Evolutionary conservation across 2,797 vertebrate species (phyloP).

Genomic region (Helostoma temminkii): DNA sequence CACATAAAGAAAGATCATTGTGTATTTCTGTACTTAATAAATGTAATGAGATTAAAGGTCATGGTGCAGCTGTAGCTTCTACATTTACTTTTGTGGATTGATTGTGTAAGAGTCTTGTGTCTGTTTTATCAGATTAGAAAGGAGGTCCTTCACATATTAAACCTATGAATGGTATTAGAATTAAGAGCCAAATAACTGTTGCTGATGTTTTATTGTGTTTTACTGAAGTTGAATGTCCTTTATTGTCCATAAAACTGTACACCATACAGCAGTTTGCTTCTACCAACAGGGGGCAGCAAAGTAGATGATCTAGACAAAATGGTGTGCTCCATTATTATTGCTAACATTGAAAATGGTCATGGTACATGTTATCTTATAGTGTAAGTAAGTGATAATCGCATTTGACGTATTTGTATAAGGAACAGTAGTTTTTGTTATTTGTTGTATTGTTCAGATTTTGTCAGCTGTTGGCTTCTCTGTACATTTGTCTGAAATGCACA

Average conservation of each 20-base stretch:
- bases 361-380: no score
- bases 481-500: no score
- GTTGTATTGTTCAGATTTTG: no score
- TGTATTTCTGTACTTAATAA: neutral
- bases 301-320: no score
- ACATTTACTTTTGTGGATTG: slow-evolving; percentile 37
- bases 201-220: neutral
- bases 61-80: slow-evolving; percentile 21
- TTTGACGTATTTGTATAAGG: no score
- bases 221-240: neutral
- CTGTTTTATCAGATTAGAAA: neutral
- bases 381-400: no score
- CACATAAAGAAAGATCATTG: neutral
- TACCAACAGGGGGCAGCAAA: neutral
- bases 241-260: no score
- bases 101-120: slow-evolving; percentile 22
- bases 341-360: no score
- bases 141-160: neutral
- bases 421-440: no score
- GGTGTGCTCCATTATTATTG: no score
- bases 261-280: neutral
- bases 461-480: no score
- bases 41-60: slow-evolving; percentile 25
- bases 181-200: neutral
- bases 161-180: neutral